Evolutionary conservation across 2,888 invertebrate species (phyloP).

Genomic region (Lutraria lutraria): DNA sequence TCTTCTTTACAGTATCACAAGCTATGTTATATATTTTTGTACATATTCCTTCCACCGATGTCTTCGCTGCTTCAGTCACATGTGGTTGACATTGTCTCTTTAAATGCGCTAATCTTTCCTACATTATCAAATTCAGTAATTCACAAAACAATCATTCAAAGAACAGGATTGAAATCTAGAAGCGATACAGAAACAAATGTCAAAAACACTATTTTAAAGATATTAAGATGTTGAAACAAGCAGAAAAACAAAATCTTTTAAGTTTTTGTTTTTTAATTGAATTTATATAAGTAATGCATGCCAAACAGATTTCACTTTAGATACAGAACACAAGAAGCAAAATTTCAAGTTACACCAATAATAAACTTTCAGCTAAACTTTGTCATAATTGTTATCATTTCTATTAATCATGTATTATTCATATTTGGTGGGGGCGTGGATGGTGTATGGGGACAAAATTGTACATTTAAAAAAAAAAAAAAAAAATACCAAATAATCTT

Average conservation of each 20-base stretch:
- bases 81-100: conserved; percentile 98
- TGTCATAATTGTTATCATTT: no score
- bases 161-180: no score
- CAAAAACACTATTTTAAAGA: background rate
- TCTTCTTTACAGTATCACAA: conserved; percentile 96
- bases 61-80: conserved; percentile 96
- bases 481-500: conserved; percentile 85
- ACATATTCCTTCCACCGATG: conserved; percentile 97
- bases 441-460: background rate
- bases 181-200: no score
- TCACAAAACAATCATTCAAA: background rate
- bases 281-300: no score
- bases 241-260: no score
- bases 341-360: no score
- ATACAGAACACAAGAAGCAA: no score
- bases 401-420: no score
- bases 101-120: conserved; percentile 94
- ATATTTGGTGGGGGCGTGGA: no score
- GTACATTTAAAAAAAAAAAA: background rate
- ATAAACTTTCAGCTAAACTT: no score
- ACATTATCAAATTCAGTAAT: conserved; percentile 30
- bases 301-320: no score
- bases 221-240: background rate
- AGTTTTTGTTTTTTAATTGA: no score
- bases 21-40: conserved; percentile 96